Evolutionary conservation across 2,113 vertebrate species (phyloP), one percentile per base, ranked within the genome.

Genomic region (Brachyistius frenatus): DNA sequence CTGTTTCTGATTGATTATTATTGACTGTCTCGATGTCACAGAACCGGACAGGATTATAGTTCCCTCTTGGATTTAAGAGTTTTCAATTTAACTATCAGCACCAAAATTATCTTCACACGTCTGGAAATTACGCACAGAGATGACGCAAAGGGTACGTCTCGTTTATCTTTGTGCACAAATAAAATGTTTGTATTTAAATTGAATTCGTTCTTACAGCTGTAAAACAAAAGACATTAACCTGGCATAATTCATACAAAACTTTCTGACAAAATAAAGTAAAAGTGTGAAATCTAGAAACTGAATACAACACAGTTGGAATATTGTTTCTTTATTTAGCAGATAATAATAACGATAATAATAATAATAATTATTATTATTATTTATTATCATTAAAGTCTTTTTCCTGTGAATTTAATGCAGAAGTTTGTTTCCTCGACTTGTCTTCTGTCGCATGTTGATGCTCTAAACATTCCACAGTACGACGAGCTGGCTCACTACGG

Each of bases 141-240:
- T 99, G 97, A 96, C 97, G 94, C 97, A 98, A 95, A 96, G 97
- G 97, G 97, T 99, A 96, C 91, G 96, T 96, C 91, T 93, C 85
- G 23, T 23, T 23, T 23, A 23, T 23, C 23, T 23, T 23, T 23
- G 23, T 23, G 23, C 23, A 23, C 23, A 23, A 23, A 23, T 23
- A 23, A 23, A 23, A 23, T 23, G 23, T 23, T 23, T 23, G 23
- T 23, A 23, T 23, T 23, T 23, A 23, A 23, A 23, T 23, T 23
- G 23, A 23, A 23, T 23, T 23, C 23, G 23, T 23, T 23, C 23
- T 23, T 23, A 23, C 23, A 23, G 1, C 23, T 23, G 23, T 23
- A 23, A 23, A 23, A 23, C 23, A 23, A 23, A 23, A 23, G 23
- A 23, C 23, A 23, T 23, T 23, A 23, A 23, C 23, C 23, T 23